Evolutionary conservation across 2,797 vertebrate genomes (phyloP).

Genomic region (Lutjanus argentimaculatus): DNA sequence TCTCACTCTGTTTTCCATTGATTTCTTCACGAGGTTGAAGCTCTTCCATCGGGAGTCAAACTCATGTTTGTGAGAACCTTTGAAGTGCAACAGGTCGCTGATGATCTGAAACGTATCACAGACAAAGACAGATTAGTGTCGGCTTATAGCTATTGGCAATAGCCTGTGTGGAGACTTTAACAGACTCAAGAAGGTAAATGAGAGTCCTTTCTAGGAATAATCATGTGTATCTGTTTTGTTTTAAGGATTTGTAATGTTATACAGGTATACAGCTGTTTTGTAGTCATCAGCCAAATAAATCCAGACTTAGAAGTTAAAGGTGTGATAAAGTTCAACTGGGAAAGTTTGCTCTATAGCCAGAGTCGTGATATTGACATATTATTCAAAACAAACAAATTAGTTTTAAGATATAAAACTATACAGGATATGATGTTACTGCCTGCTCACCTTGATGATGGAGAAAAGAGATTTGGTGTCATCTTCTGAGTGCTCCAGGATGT

Average conservation of each 20-base stretch:
- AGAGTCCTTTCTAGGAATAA: neutral
- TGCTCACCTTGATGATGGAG: constrained; percentile 95
- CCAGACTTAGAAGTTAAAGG: neutral
- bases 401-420: neutral
- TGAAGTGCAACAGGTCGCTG: constrained; percentile 95
- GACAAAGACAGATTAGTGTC: constrained; percentile 35
- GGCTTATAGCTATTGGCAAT: neutral
- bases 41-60: constrained; percentile 99
- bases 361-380: neutral
- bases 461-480: constrained; percentile 99
- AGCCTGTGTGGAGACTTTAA: neutral
- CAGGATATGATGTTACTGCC: neutral
- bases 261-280: neutral
- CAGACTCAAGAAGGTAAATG: neutral
- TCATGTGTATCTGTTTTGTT: neutral
- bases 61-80: constrained; percentile 98
- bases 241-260: neutral
- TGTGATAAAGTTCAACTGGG: neutral
- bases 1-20: constrained; percentile 98
- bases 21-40: constrained; percentile 98
- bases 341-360: neutral
- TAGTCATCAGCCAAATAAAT: neutral
- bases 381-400: constrained; percentile 6
- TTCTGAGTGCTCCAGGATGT: constrained; percentile 95
- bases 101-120: constrained; percentile 90